These are phyloP conservation scores for Cremastinae sp. DNA, from an alignment of 2,888 invertebrate genomes.

Conservation along the genomic window DNA sequence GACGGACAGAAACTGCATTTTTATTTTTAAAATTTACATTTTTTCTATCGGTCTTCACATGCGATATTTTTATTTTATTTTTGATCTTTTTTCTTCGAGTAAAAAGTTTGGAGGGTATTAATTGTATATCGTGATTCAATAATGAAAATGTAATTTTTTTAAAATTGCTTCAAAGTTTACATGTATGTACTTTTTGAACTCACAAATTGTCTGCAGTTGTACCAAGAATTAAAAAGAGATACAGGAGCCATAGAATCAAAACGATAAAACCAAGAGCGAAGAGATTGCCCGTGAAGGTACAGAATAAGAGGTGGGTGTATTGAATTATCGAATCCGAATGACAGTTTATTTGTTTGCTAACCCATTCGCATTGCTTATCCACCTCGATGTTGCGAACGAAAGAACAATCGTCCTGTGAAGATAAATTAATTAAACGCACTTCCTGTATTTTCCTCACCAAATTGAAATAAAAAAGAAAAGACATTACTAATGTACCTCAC, in stretches of 20 bases:
- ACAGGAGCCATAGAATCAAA: slow-evolving; percentile 80
- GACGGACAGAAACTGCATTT: slow-evolving; percentile 82
- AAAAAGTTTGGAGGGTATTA: too few relatives aligned
- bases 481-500: slow-evolving; percentile 45
- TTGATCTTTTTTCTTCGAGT: too few relatives aligned
- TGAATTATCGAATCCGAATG: slow-evolving; percentile 71
- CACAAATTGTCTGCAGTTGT: slow-evolving; percentile 83
- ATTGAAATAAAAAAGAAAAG: too few relatives aligned
- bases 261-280: slow-evolving; percentile 70
- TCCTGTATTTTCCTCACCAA: too few relatives aligned
- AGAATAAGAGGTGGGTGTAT: slow-evolving; percentile 78
- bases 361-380: slow-evolving; percentile 77
- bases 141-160: background rate
- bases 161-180: background rate
- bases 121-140: too few relatives aligned
- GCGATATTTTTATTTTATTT: too few relatives aligned
- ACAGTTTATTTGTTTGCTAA: slow-evolving; percentile 74
- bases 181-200: slow-evolving; percentile 1
- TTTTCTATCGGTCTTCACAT: too few relatives aligned
- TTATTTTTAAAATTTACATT: too few relatives aligned
- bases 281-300: slow-evolving; percentile 70
- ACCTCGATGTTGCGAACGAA: slow-evolving; percentile 74
- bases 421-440: too few relatives aligned
- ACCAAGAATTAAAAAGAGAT: slow-evolving; percentile 82
- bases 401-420: slow-evolving; percentile 76